A percentile compares a stretch with the other conserved stretches of the same genome.
These are phyloP conservation scores for Mythimna pallens DNA, from an alignment of 2,888 invertebrate species.

Conservation along the genomic window DNA sequence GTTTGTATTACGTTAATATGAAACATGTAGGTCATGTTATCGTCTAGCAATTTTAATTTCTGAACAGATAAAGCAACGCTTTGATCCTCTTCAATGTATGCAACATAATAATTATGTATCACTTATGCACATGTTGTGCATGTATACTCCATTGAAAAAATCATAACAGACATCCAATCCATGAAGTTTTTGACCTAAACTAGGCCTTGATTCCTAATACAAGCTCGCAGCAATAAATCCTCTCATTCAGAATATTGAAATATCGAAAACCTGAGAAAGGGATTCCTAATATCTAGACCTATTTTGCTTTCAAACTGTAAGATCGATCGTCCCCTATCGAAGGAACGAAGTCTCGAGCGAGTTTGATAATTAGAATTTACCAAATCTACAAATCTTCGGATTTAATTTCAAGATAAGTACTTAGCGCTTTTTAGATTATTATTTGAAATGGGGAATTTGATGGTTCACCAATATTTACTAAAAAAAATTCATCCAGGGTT, in stretches of 20 bases:
- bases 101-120: no score
- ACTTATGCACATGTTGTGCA: no score
- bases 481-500: not conserved
- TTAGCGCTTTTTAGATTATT: no score
- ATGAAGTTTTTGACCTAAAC: not conserved
- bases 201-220: slow-evolving; percentile 31
- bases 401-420: not conserved
- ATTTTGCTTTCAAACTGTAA: slow-evolving; percentile 34
- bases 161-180: not conserved
- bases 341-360: slow-evolving; percentile 11
- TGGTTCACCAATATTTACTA: not conserved
- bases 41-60: not conserved
- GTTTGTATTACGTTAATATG: not conserved
- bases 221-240: slow-evolving; percentile 10
- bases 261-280: slow-evolving; percentile 24
- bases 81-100: no score
- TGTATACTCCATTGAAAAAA: not conserved
- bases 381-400: not conserved
- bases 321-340: slow-evolving; percentile 19
- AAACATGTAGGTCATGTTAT: slow-evolving; percentile 12
- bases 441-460: not conserved
- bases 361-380: not conserved
- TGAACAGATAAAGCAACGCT: not conserved
- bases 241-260: slow-evolving; percentile 44
- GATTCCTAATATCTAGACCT: slow-evolving; percentile 44